phyloP scores from a whole-genome alignment of 2,113 vertebrate species.

The Cyphomyrus discorhynchus region DNA sequence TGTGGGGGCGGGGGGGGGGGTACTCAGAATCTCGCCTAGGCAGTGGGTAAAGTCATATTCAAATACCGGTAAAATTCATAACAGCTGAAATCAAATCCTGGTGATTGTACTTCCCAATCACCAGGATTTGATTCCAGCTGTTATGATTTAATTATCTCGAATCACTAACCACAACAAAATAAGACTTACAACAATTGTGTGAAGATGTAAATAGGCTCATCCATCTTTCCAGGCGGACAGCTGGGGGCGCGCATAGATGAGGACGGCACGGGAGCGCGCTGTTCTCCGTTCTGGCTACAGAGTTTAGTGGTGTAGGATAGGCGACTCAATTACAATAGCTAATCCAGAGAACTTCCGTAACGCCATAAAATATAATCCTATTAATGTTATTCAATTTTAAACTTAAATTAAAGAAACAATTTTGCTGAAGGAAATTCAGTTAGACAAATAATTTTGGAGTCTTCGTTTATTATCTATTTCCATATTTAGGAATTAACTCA shows the following conservation, averaged over 20 bases:
- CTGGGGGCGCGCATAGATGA: slow-evolving; percentile 18
- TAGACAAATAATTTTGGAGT: neutral
- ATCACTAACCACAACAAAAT: slow-evolving; percentile 69
- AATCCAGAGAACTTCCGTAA: neutral
- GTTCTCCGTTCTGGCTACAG: neutral
- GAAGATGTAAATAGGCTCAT: slow-evolving; percentile 57
- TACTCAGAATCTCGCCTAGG: too few relatives aligned
- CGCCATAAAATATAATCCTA: neutral
- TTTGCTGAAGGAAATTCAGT: neutral
- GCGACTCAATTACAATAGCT: neutral
- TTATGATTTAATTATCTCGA: slow-evolving; percentile 68
- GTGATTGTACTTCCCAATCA: neutral
- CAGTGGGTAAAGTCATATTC: neutral
- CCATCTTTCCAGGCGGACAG: slow-evolving; percentile 54
- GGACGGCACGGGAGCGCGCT: slow-evolving; percentile 23
- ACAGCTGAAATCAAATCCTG: too few relatives aligned
- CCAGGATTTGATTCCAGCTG: slow-evolving; percentile 53
- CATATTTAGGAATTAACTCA: neutral
- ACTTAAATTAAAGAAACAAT: neutral
- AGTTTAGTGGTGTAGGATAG: neutral
- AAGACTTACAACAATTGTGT: slow-evolving; percentile 73
- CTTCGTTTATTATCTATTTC: neutral
- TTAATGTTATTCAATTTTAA: neutral
- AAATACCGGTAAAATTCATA: slow-evolving; percentile 27
- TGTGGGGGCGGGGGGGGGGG: too few relatives aligned